Conservation (phyloP, 2,888 invertebrate genomes). For the Macrophya alboannulata region DNA sequence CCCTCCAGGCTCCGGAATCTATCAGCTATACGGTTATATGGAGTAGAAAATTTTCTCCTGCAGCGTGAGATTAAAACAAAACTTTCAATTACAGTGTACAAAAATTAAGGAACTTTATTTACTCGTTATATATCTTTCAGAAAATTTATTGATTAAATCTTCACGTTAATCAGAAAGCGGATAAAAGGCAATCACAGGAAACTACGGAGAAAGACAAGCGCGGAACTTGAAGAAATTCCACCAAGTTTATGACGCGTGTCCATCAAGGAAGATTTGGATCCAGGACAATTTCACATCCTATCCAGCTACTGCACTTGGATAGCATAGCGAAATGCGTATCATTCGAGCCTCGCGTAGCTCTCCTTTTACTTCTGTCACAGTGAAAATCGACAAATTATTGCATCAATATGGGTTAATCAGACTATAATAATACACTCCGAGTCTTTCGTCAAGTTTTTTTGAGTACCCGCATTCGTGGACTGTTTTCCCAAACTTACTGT, state of each 20-base stretch:
- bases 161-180: slow-evolving; percentile 19
- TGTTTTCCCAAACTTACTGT: background rate
- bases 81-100: background rate
- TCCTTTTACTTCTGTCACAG: background rate
- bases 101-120: background rate
- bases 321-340: background rate
- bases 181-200: background rate
- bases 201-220: slow-evolving; percentile 5
- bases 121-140: background rate
- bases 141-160: background rate
- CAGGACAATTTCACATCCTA: slow-evolving; percentile 49
- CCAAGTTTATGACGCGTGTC: slow-evolving; percentile 4
- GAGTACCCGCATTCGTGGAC: too few species aligned
- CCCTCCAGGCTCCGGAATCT: background rate
- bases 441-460: background rate
- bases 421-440: background rate
- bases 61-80: background rate
- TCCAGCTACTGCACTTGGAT: background rate
- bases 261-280: slow-evolving; percentile 32
- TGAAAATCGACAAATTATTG: slow-evolving; percentile 18
- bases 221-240: slow-evolving; percentile 14
- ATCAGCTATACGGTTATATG: background rate
- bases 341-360: background rate
- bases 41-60: background rate
- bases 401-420: background rate